phyloP scores from a whole-genome alignment of 1,140 invertebrate genomes.

The Triops cancriformis region DNA sequence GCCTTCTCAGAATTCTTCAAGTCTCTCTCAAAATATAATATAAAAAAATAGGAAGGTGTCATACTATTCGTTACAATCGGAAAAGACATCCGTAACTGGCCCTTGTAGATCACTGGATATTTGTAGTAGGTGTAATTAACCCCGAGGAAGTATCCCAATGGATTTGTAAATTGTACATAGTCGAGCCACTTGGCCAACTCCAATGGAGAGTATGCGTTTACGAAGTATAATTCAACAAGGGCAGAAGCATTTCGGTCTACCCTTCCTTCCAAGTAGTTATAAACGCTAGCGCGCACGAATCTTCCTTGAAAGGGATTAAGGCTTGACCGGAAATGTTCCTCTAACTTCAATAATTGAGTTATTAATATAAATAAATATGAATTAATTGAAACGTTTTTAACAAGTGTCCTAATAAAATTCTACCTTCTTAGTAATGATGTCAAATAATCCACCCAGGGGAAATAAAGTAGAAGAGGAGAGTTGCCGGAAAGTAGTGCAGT shows the following conservation, averaged over 20 bases:
- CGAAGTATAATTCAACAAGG: not conserved
- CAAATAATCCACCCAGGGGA: not conserved
- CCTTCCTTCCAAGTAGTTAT: not conserved
- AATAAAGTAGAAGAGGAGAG: no score
- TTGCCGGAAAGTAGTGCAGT: not conserved
- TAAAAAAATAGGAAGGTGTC: not conserved
- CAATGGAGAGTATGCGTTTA: not conserved
- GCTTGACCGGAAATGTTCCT: not conserved
- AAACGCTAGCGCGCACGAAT: not conserved
- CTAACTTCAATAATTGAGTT: not conserved
- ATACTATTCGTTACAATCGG: not conserved
- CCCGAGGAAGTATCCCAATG: not conserved
- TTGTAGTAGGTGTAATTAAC: not conserved
- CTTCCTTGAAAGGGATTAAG: not conserved
- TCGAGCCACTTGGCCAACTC: not conserved
- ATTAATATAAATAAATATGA: not conserved
- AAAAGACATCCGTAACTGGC: not conserved
- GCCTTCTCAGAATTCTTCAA: no score
- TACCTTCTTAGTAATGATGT: not conserved
- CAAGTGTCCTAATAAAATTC: not conserved
- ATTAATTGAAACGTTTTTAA: not conserved
- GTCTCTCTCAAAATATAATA: not conserved
- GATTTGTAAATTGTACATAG: not conserved
- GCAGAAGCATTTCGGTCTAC: not conserved
- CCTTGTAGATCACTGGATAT: not conserved